Conservation (phyloP, 1,140 invertebrate genomes). For the Drosophila sturtevanti region DNA sequence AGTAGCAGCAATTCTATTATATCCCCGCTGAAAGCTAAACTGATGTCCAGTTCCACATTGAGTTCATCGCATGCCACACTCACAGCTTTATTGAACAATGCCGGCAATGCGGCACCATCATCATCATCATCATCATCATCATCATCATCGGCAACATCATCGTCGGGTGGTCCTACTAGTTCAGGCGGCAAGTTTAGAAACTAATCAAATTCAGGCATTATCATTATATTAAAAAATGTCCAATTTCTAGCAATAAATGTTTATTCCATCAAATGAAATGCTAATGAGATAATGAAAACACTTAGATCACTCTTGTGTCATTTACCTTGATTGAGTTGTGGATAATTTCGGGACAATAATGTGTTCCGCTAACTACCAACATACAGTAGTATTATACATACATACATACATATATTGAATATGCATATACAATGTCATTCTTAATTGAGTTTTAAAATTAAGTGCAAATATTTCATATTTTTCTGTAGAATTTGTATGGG, state of each 20-base stretch:
- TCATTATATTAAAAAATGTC: neutral
- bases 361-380: neutral
- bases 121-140: conserved; percentile 1
- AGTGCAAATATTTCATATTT: no score
- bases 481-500: neutral
- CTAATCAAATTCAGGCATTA: conserved; percentile 18
- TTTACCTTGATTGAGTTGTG: neutral
- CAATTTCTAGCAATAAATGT: neutral
- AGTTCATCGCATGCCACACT: conserved; percentile 81
- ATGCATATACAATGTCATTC: no score
- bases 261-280: neutral
- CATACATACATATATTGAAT: no score
- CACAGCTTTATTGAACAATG: conserved; percentile 72
- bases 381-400: no score
- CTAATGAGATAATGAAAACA: neutral
- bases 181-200: conserved; percentile 56
- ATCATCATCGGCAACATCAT: conserved; percentile 13
- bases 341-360: neutral
- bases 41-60: conserved; percentile 54
- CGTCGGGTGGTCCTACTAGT: conserved; percentile 10
- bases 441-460: no score
- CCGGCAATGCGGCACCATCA: conserved; percentile 23
- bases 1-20: conserved; percentile 53
- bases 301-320: neutral
- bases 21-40: conserved; percentile 41